phyloP scores from a whole-genome alignment of 2,797 vertebrate species.

The Phoxinus dragarum region DNA sequence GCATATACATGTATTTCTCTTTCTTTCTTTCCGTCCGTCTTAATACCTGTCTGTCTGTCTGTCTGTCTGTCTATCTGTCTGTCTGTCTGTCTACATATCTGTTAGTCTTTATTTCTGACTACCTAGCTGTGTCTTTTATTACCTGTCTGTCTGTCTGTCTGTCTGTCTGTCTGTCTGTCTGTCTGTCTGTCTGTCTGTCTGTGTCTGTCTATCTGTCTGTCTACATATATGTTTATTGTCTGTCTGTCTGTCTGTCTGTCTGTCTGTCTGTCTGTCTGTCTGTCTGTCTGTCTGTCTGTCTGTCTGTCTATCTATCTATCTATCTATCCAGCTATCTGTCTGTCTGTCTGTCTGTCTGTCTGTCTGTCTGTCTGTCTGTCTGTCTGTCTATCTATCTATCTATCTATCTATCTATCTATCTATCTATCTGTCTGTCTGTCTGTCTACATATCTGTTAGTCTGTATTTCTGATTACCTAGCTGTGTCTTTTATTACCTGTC shows the following conservation, averaged over 20 bases:
- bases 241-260: too few species aligned
- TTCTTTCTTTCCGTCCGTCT: accelerated
- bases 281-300: not conserved
- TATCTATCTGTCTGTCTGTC: not conserved
- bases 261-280: not conserved
- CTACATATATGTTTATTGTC: too few species aligned
- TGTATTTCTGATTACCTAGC: too few species aligned
- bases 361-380: not conserved
- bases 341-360: not conserved
- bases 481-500: too few species aligned
- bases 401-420: not conserved
- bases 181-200: not conserved
- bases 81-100: not conserved
- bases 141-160: not conserved
- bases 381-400: not conserved
- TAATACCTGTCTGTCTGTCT: not conserved
- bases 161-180: not conserved
- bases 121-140: too few species aligned
- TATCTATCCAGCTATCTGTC: not conserved
- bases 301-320: not conserved
- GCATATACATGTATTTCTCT: not conserved
- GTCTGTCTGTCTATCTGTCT: not conserved
- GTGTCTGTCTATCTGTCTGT: not conserved
- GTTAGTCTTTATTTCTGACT: too few species aligned
- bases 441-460: not conserved